These are phyloP conservation scores for Diprion similis DNA, from an alignment of 1,140 invertebrate species.

Conservation along the genomic window DNA sequence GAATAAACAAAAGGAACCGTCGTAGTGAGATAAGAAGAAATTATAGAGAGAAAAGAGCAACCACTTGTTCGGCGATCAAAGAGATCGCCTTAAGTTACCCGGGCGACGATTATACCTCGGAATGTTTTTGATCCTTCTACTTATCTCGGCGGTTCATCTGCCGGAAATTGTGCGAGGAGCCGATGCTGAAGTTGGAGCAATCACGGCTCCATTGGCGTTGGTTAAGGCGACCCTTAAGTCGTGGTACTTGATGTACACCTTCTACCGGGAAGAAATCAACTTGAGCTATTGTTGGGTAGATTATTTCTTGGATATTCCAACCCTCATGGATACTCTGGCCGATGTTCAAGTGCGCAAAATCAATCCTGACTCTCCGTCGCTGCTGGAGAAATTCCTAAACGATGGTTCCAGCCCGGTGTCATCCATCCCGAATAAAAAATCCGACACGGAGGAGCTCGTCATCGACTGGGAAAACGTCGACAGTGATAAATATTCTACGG, in stretches of 20 bases:
- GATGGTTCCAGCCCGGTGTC: background rate
- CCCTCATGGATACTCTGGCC: background rate
- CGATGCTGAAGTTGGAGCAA: too few species aligned
- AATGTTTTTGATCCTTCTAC: too few species aligned
- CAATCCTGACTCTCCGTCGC: background rate
- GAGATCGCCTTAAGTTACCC: too few species aligned
- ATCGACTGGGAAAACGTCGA: background rate
- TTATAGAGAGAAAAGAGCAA: too few species aligned
- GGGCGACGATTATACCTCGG: too few species aligned
- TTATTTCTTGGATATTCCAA: slow-evolving; percentile 25
- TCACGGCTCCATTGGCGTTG: background rate
- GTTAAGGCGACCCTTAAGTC: background rate
- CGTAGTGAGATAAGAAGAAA: too few species aligned
- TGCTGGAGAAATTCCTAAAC: background rate
- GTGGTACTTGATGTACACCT: slow-evolving; percentile 26
- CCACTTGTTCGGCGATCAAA: too few species aligned
- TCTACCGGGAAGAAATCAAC: slow-evolving; percentile 33
- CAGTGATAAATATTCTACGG: background rate
- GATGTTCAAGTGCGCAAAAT: too few species aligned
- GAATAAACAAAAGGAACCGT: too few species aligned
- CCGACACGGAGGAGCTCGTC: background rate
- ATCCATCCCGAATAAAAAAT: background rate
- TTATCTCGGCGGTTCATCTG: too few species aligned
- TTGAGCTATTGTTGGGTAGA: slow-evolving; percentile 37
- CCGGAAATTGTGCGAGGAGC: too few species aligned